Percentiles rank a stretch among this genome's conserved stretches.
Evolutionary conservation across 2,888 invertebrate genomes (phyloP).

Genomic region (Epinotia brunnichana): DNA sequence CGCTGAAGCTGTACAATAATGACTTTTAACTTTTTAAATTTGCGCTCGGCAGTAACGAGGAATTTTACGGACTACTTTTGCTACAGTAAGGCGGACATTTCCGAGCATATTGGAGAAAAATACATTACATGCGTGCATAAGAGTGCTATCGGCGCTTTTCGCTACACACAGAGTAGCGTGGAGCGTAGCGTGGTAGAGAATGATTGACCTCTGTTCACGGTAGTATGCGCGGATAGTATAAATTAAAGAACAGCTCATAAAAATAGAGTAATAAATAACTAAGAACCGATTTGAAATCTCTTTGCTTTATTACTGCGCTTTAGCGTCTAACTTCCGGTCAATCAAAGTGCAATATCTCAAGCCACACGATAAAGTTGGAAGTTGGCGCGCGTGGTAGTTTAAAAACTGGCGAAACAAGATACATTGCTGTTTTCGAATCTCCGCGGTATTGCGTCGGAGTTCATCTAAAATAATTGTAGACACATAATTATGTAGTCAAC

Average conservation of each 20-base stretch:
- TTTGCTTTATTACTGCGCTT: not conserved
- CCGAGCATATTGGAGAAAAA: no score
- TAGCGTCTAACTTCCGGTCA: slow-evolving; percentile 15
- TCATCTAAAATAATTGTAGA: not conserved
- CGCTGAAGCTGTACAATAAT: no score
- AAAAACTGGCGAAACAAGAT: slow-evolving; percentile 62
- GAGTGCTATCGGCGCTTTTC: no score
- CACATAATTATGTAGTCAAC: not conserved
- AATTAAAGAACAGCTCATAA: not conserved
- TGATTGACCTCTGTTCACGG: no score
- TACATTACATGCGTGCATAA: no score
- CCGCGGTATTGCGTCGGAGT: not conserved
- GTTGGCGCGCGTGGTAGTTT: slow-evolving; percentile 44
- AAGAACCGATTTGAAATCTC: not conserved
- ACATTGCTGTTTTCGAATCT: slow-evolving; percentile 56
- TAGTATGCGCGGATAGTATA: not conserved
- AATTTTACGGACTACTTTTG: no score
- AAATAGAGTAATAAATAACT: not conserved
- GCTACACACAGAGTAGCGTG: no score
- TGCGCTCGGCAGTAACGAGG: no score
- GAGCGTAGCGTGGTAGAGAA: no score
- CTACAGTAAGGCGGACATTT: no score
- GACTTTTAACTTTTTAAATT: no score
- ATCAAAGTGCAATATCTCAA: slow-evolving; percentile 33
- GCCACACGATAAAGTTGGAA: slow-evolving; percentile 21